Base-by-base conservation (phyloP, 2,797 vertebrate genomes). In the Acanthis flammea region DNA sequence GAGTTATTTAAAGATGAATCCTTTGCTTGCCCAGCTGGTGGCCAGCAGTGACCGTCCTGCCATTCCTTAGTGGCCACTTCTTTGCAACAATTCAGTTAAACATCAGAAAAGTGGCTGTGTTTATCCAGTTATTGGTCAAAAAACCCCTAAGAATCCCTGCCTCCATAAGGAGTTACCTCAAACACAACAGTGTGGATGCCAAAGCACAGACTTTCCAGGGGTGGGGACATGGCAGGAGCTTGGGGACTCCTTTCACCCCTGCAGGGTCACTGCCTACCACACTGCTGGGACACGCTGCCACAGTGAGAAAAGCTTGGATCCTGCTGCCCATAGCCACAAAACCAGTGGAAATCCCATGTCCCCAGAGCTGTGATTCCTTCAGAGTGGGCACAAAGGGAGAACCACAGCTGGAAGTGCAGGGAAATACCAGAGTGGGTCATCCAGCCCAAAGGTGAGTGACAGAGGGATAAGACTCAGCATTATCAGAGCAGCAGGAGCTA, bases 181-280 rank as follows among this genome's bases (percentile, higher is more conserved):
- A 74, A 55, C 44, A 45, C 4, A 9, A 27, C 0, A 4, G 19
- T 0, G 0, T 7, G 17, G 42, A 54, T 74, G 76, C 14, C 39
- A 42, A 9, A 2, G 47, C 19, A 31, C 5, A 28, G 27, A 31
- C 1, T 66, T 81, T 33, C 31, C 9, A 3, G 11, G 2, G 13
- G 4, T 24, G 44, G 15, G 27, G 14, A 62, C 14, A 14, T 0
- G 0, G 58, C 30, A 61, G 76, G 41, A 81, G 54, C 28, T 2
- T 39, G 50, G 37, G 61, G n/a, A 50, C 28, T 6, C 27, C 19
- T 61, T 42, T 17, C 5, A 4, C 33, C n/a, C 0, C 44, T 25
- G 30, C 0, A 0, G 33, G 54, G 37, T 68, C 14, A 2, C 24
- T 74, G 74, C 53, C 30, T 25, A 21, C 12, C 0, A 0, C 0